Evolutionary conservation across 1,140 invertebrate genomes (phyloP).

Genomic region (Drosophila bocki): DNA sequence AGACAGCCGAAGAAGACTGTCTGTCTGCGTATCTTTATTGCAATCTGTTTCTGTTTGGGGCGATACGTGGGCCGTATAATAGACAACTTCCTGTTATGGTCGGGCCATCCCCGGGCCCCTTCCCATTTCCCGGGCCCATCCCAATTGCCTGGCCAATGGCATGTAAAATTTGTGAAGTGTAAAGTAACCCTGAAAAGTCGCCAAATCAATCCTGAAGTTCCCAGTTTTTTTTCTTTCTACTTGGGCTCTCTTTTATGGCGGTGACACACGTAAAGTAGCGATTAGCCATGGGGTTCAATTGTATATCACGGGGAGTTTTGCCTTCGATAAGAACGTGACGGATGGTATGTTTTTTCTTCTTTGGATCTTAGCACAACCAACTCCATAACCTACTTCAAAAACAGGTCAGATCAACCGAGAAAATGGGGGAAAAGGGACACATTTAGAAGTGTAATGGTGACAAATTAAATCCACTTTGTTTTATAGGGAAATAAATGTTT

Average conservation of each 20-base stretch:
- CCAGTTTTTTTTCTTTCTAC: neutral
- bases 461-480: neutral
- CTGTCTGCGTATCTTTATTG: slow-evolving; percentile 34
- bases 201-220: slow-evolving; percentile 38
- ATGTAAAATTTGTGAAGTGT: slow-evolving; percentile 72
- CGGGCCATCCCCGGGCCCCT: neutral
- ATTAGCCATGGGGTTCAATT: slow-evolving; percentile 45
- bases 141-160: slow-evolving; percentile 46
- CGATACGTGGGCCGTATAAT: slow-evolving; percentile 49
- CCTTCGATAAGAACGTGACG: slow-evolving; percentile 47
- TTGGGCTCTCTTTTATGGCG: slow-evolving; percentile 39
- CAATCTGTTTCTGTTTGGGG: slow-evolving; percentile 29
- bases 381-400: neutral
- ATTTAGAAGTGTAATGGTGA: neutral
- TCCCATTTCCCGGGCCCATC: slow-evolving; percentile 8
- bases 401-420: neutral
- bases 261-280: slow-evolving; percentile 46
- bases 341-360: slow-evolving; percentile 15
- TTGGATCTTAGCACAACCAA: neutral
- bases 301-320: slow-evolving; percentile 21
- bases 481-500: neutral
- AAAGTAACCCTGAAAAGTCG: slow-evolving; percentile 37
- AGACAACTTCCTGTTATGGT: slow-evolving; percentile 69
- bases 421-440: neutral
- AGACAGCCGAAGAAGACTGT: slow-evolving; percentile 29